Percentiles rank a stretch among this genome's conserved stretches.
Conservation (phyloP, 2,797 vertebrate genomes). For the Ciconia nigra region DNA sequence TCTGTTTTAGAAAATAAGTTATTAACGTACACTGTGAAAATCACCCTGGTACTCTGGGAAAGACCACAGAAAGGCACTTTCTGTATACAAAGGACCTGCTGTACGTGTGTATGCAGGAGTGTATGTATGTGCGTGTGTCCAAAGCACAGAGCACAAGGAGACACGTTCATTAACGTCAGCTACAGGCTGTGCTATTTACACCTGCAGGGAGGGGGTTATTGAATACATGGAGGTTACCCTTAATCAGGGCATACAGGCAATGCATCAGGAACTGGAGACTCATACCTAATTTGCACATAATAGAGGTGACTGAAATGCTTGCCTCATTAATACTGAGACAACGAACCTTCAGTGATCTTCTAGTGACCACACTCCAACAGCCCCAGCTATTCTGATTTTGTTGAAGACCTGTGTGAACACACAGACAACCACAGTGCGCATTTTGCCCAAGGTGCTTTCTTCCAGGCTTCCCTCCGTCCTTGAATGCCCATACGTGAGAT, state of each 20-base stretch:
- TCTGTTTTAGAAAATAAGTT: not conserved
- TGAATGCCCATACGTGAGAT: not conserved
- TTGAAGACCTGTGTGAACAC: accelerated
- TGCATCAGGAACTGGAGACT: not conserved
- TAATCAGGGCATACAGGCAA: not conserved
- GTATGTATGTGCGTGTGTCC: accelerated
- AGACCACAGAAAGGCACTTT: not conserved
- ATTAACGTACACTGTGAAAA: not conserved
- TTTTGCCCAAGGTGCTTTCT: not conserved
- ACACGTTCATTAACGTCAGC: not conserved
- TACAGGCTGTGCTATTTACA: not conserved
- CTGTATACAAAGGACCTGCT: not conserved
- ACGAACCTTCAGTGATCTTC: not conserved
- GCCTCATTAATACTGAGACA: not conserved
- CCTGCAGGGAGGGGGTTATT: not conserved
- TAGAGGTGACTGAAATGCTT: not conserved
- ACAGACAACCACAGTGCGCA: accelerated
- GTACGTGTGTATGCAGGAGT: not conserved
- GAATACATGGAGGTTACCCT: not conserved
- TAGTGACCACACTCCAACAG: accelerated
- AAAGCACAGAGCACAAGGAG: not conserved
- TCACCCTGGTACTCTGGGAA: not conserved
- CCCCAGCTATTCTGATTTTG: not conserved
- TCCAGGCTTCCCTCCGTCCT: not conserved
- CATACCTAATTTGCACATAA: not conserved